These are phyloP conservation scores for Mormoops blainvillei DNA, from an alignment of 2,113 vertebrate genomes.

Conservation along the genomic window DNA sequence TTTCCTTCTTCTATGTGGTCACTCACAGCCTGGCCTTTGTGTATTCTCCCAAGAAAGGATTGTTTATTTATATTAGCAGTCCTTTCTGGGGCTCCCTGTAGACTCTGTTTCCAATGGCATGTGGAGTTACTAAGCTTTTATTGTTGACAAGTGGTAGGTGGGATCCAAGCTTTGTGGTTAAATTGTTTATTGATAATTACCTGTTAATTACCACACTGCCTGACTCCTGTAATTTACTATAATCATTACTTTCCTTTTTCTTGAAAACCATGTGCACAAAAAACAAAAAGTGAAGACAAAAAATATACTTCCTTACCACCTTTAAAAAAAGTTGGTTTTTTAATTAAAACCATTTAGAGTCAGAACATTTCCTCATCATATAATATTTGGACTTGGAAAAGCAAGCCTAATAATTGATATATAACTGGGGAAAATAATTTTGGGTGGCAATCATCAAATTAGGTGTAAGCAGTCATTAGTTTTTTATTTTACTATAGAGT, in stretches of 20 bases:
- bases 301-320: constrained; percentile 23
- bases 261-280: constrained; percentile 48
- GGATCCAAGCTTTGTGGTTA: constrained; percentile 80
- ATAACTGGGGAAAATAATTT: background rate
- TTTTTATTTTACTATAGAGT: constrained; percentile 46
- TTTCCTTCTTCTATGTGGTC: constrained; percentile 60
- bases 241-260: constrained; percentile 66
- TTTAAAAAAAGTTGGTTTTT: constrained; percentile 35
- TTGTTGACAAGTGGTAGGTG: constrained; percentile 81
- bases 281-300: constrained; percentile 53
- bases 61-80: constrained; percentile 84
- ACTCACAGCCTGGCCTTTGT: constrained; percentile 74
- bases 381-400: constrained; percentile 35
- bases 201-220: constrained; percentile 81
- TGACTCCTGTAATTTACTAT: constrained; percentile 78
- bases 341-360: constrained; percentile 56
- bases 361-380: constrained; percentile 39
- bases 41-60: constrained; percentile 76
- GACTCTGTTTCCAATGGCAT: constrained; percentile 83
- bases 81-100: constrained; percentile 73
- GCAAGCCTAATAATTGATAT: background rate
- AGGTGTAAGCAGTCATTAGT: background rate
- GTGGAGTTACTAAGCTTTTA: constrained; percentile 80
- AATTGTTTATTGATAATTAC: constrained; percentile 86
- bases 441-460: constrained; percentile 42